phyloP scores from a whole-genome alignment of 2,888 invertebrate species.

The Plemyria rubiginata region DNA sequence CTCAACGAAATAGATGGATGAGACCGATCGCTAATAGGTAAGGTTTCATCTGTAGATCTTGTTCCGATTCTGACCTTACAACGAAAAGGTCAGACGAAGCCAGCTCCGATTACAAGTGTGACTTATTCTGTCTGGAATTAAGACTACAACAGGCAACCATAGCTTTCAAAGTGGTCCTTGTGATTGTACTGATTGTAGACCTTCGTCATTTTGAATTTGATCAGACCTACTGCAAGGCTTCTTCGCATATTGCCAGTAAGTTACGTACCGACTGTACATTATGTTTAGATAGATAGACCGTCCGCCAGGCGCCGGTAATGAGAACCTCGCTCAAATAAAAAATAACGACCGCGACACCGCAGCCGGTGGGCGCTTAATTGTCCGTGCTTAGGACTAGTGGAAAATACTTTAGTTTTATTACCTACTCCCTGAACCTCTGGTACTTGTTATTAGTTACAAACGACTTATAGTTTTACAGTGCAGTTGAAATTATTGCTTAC shows the following conservation, averaged over 20 bases:
- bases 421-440: constrained; percentile 7
- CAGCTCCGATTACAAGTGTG: too few relatives aligned
- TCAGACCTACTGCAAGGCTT: not conserved
- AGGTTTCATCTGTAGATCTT: too few relatives aligned
- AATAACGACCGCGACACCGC: constrained; percentile 33
- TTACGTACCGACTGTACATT: not conserved
- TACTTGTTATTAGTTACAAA: not conserved
- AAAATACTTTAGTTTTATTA: constrained; percentile 29
- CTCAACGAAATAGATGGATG: too few relatives aligned
- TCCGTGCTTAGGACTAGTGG: constrained; percentile 31
- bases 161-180: too few relatives aligned
- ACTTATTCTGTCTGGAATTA: not conserved
- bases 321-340: constrained; percentile 36
- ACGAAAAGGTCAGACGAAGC: too few relatives aligned
- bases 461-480: constrained; percentile 4
- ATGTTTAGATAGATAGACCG: constrained; percentile 11
- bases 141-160: not conserved
- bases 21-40: too few relatives aligned
- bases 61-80: too few relatives aligned
- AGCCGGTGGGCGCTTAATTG: constrained; percentile 31
- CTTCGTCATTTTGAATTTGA: too few relatives aligned
- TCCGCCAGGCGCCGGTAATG: constrained; percentile 22
- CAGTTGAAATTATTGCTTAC: not conserved
- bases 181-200: too few relatives aligned
- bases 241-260: not conserved